Evolutionary conservation across 2,888 invertebrate species (phyloP).

Genomic region (Brachyptera risi): DNA sequence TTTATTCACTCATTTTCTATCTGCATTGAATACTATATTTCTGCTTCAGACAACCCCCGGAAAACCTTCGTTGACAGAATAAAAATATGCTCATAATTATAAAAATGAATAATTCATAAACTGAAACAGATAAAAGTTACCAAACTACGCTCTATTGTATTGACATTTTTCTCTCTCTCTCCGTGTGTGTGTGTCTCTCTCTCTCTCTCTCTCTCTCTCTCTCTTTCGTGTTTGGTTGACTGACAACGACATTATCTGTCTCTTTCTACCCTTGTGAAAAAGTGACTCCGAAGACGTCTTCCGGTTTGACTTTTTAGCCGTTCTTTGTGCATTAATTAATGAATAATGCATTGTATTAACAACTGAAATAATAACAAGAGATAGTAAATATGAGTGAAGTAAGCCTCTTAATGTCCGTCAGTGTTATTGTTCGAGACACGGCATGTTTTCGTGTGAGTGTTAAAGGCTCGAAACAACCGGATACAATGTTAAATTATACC

Average conservation of each 20-base stretch:
- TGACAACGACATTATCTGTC: slow-evolving; percentile 10
- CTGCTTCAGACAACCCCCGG: not conserved
- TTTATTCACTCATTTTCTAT: no score
- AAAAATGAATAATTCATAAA: slow-evolving; percentile 6
- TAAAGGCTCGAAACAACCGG: no score
- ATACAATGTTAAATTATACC: no score
- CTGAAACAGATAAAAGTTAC: not conserved
- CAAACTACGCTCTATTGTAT: not conserved
- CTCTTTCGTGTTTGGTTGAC: not conserved
- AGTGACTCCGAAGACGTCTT: no score
- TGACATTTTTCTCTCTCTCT: not conserved
- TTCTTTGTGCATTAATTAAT: slow-evolving; percentile 14
- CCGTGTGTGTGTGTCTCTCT: not conserved
- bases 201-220: not conserved
- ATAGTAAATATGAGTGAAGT: slow-evolving; percentile 18
- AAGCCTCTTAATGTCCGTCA: slow-evolving; percentile 12
- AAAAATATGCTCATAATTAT: not conserved
- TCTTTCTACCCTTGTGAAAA: no score
- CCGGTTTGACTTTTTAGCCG: slow-evolving; percentile 12
- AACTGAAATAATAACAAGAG: slow-evolving; percentile 8
- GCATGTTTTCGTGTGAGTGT: not conserved
- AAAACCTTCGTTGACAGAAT: not conserved
- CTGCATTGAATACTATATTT: not conserved
- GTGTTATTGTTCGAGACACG: slow-evolving; percentile 8
- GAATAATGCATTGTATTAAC: slow-evolving; percentile 15